phyloP scores from a whole-genome alignment of 2,113 vertebrate species.

The Notothenia coriiceps region DNA sequence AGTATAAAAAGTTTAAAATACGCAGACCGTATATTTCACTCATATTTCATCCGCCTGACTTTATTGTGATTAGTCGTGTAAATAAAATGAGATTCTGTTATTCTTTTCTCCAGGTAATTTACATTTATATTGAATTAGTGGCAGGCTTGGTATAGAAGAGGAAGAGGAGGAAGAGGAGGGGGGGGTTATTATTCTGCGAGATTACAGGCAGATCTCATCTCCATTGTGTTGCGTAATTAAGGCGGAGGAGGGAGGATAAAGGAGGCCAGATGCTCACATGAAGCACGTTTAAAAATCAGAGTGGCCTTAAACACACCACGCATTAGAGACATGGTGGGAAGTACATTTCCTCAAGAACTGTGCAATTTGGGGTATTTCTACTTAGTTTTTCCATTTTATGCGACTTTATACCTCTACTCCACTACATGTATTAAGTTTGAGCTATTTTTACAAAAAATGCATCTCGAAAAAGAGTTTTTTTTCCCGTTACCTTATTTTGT shows the following conservation, averaged over 20 bases:
- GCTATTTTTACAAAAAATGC: no score
- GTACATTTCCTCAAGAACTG: no score
- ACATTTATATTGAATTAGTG: constrained; percentile 90
- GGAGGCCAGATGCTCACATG: constrained; percentile 80
- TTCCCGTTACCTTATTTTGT: no score
- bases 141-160: constrained; percentile 67
- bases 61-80: constrained; percentile 87
- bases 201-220: constrained; percentile 84
- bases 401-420: no score
- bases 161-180: constrained; percentile 1
- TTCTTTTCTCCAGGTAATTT: constrained; percentile 85
- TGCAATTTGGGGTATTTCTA: no score
- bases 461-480: no score
- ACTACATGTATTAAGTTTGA: no score
- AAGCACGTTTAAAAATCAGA: constrained; percentile 53
- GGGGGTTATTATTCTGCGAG: constrained; percentile 80
- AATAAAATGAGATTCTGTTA: constrained; percentile 87
- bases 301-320: constrained; percentile 58
- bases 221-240: constrained; percentile 88
- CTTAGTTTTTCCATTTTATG: no score
- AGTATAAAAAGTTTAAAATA: no score
- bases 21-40: constrained; percentile 64
- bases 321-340: constrained; percentile 32
- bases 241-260: constrained; percentile 79
- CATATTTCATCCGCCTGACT: constrained; percentile 77